Conservation (phyloP, 92 coral and sea anemone genomes). For the Parazoanthus swiftii region DNA sequence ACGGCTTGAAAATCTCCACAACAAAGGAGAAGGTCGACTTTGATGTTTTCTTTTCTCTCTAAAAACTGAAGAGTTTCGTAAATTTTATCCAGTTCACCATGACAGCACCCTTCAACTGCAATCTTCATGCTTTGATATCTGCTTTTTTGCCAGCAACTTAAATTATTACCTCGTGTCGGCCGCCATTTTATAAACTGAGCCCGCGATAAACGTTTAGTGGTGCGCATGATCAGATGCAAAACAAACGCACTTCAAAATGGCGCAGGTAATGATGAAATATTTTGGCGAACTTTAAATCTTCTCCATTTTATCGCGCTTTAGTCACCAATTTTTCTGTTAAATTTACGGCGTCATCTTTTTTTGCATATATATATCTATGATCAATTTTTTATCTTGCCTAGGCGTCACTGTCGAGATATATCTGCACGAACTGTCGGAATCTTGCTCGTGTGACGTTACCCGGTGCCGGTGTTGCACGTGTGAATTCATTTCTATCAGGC, state of each 20-base stretch:
- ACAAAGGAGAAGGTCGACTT: conserved; percentile 87
- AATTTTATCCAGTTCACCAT: conserved; percentile 94
- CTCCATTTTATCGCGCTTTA: background rate
- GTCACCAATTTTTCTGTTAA: background rate
- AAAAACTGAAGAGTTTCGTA: conserved; percentile 77
- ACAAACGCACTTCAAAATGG: conserved; percentile 65
- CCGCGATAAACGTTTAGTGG: conserved; percentile 45
- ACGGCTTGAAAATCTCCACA: conserved; percentile 99
- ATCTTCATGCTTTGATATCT: conserved; percentile 72
- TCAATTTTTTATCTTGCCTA: conserved; percentile 26
- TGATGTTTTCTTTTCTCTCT: conserved; percentile 79
- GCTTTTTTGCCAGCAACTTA: background rate
- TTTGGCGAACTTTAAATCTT: background rate
- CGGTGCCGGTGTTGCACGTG: conserved; percentile 67
- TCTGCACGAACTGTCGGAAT: conserved; percentile 73
- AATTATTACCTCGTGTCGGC: background rate
- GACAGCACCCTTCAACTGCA: conserved; percentile 97
- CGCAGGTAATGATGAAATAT: conserved; percentile 75
- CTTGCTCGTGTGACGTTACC: conserved; percentile 58
- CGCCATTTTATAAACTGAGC: conserved; percentile 57
- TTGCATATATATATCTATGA: background rate
- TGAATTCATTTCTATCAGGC: conserved; percentile 7
- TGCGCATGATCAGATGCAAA: conserved; percentile 26
- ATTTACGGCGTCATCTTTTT: background rate
- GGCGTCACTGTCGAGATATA: conserved; percentile 73